phyloP scores from a whole-genome alignment of 2,888 invertebrate genomes.

The Cosmorhoe ocellata region DNA sequence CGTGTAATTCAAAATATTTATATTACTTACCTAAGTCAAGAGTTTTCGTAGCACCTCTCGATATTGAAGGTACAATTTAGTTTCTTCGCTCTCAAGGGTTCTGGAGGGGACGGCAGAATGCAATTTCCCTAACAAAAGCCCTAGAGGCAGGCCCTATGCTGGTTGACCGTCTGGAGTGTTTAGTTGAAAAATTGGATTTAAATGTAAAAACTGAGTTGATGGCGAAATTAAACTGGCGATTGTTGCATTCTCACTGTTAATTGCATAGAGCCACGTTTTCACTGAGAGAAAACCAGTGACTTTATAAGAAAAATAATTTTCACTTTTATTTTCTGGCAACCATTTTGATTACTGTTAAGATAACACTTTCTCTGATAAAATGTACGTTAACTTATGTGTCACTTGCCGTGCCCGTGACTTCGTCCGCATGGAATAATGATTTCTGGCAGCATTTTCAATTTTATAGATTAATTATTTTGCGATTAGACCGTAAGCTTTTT shows the following conservation, averaged over 20 bases:
- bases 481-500: too few species aligned
- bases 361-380: too few species aligned
- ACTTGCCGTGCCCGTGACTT: too few species aligned
- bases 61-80: slow-evolving; percentile 40
- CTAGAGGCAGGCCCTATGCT: slow-evolving; percentile 47
- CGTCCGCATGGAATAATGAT: too few species aligned
- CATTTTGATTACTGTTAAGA: too few species aligned
- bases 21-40: background rate
- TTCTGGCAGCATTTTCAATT: too few species aligned
- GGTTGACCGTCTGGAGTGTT: slow-evolving; percentile 51
- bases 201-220: slow-evolving; percentile 2
- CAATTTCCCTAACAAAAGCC: slow-evolving; percentile 71
- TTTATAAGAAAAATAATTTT: too few species aligned
- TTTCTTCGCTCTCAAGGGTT: slow-evolving; percentile 34
- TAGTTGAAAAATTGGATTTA: slow-evolving; percentile 15
- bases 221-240: background rate
- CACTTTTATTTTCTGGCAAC: too few species aligned
- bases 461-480: too few species aligned
- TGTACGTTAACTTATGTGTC: too few species aligned
- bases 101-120: slow-evolving; percentile 56
- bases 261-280: too few species aligned
- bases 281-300: too few species aligned
- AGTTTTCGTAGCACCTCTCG: slow-evolving; percentile 14
- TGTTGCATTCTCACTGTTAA: background rate
- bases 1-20: background rate